Base-by-base conservation (phyloP, 2,888 invertebrate genomes). In the Trileptium ribeirensis region DNA sequence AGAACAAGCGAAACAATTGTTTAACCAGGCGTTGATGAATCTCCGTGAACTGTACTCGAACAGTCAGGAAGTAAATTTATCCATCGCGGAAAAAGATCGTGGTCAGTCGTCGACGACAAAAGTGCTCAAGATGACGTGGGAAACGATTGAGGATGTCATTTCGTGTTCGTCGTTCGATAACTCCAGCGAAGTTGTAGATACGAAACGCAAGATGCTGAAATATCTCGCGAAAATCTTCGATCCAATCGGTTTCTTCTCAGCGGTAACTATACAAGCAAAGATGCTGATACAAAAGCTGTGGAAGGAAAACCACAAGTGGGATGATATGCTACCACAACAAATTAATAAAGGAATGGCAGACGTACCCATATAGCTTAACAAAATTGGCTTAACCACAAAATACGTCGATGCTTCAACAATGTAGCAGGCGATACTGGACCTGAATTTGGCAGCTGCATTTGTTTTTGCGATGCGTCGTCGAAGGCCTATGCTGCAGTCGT, bases 121-220 rank as follows among this genome's bases (percentile, higher is more conserved):
- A 40, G 82, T 79, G 24, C 67, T 85, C 40, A 84, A 84, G 24
- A 67, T 85, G 2, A 31, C 34, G 2, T 85, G 85, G 85, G 67
- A 81, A 51, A 78, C 83, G n/a, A 81, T 83, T 24, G 24, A 51
- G 24, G 85, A 85, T 75, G 39, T 74, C 0, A 82, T 85, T 29
- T 24, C 64, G 1, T 84, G 77, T 33, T 8, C 77, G 2, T 2
- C n/a, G n/a, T n/a, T n/a, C n/a, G n/a, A n/a, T n/a, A n/a, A n/a
- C n/a, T n/a, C n/a, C n/a, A n/a, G n/a, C 38, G 31, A n/a, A 24
- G 34, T 3, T 84, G 83, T 82, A 67, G 38, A 64, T n/a, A 84
- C 83, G 1, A 81, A 83, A 40, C 78, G 85, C 29, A 83, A 83
- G 31, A 74, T 84, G 0, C 80, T 85, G n/a, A 84, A 84, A 15